Percentiles rank a stretch among this genome's conserved stretches.
Evolutionary conservation across 2,797 vertebrate species (phyloP).

Genomic region (Allochrocebus solatus): DNA sequence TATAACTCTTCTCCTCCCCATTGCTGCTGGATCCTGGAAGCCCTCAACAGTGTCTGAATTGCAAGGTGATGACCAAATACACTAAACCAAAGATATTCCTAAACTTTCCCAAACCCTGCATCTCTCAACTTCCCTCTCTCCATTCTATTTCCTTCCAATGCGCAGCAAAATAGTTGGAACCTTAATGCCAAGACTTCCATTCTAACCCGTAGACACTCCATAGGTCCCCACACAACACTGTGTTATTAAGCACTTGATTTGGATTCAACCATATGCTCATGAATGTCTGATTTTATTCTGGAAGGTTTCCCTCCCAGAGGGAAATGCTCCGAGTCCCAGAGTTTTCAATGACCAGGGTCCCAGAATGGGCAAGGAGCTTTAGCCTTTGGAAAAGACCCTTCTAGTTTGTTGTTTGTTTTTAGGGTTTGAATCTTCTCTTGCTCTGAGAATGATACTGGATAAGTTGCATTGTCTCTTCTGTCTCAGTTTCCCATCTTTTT

Average conservation of each 20-base stretch:
- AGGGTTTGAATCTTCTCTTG: background rate
- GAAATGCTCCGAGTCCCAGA: background rate
- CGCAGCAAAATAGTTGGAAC: background rate
- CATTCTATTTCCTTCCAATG: rapidly evolving
- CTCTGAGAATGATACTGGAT: background rate
- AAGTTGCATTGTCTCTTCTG: background rate
- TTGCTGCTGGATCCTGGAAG: background rate
- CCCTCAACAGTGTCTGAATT: background rate
- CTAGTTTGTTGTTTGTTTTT: background rate
- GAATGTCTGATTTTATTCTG: background rate
- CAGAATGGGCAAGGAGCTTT: background rate
- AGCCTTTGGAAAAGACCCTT: background rate
- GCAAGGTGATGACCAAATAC: background rate
- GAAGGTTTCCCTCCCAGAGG: background rate
- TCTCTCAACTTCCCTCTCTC: background rate
- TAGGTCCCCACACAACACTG: too few species aligned
- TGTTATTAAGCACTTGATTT: background rate
- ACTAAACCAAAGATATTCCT: background rate
- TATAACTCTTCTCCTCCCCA: background rate
- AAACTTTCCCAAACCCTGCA: background rate
- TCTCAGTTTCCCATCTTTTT: background rate
- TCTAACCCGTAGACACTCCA: rapidly evolving
- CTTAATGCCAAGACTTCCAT: background rate
- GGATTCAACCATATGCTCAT: too few species aligned
- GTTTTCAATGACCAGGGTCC: background rate